Conservation (phyloP, 2,888 invertebrate species). For the Trachelus iudaicus region DNA sequence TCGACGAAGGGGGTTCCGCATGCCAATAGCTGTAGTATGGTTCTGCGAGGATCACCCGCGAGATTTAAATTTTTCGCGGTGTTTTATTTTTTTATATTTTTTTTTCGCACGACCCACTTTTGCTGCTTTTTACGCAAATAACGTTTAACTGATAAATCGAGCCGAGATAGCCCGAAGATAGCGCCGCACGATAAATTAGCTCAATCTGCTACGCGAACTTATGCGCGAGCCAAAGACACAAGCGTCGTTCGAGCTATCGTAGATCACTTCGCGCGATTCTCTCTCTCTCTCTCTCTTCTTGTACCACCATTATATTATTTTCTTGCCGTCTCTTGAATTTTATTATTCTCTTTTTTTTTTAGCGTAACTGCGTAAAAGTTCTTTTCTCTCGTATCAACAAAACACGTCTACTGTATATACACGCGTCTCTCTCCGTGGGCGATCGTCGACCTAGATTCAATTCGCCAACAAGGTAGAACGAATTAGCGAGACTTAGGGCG, state of each 20-base stretch:
- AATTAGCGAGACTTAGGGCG: neutral
- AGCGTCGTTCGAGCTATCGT: neutral
- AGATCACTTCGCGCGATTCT: neutral
- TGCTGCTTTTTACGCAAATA: neutral
- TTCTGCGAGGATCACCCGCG: neutral
- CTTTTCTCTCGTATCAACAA: neutral
- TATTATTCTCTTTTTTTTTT: neutral
- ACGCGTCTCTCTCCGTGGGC: neutral
- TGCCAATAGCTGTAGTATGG: neutral
- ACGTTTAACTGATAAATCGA: neutral
- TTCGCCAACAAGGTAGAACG: neutral
- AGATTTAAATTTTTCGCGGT: neutral
- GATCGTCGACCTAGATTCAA: neutral
- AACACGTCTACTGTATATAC: neutral
- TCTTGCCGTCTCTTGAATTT: neutral
- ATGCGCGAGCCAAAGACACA: neutral
- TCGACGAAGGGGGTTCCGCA: too few relatives aligned
- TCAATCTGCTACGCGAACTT: neutral
- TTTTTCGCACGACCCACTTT: neutral
- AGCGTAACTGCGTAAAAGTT: neutral
- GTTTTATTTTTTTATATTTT: neutral
- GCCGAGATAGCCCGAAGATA: neutral
- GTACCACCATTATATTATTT: neutral
- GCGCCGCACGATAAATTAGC: neutral
- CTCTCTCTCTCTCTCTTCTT: neutral